A percentile compares a stretch with the other conserved stretches of the same genome.
phyloP scores from a whole-genome alignment of 2,888 invertebrate species.

The Herminia tarsipennalis region DNA sequence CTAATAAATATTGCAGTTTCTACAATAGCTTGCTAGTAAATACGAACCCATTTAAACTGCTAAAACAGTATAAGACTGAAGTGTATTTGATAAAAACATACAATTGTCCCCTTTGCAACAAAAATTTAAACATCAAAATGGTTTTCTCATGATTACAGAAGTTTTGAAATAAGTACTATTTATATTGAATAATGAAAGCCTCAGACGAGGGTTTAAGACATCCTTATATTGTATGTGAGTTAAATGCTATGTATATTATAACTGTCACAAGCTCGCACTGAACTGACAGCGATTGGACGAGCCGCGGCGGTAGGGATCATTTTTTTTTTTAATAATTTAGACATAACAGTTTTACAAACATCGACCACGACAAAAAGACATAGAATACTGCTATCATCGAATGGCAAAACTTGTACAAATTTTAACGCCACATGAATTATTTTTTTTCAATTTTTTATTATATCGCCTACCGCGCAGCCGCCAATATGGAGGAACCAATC shows the following conservation, averaged over 20 bases:
- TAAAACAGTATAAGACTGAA: not conserved
- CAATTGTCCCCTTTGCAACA: slow-evolving; percentile 80
- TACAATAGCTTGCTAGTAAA: too few species aligned
- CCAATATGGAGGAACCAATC: slow-evolving; percentile 50
- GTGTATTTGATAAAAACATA: slow-evolving; percentile 32
- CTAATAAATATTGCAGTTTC: too few species aligned
- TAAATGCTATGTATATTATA: slow-evolving; percentile 64
- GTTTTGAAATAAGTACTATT: slow-evolving; percentile 80
- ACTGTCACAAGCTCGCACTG: slow-evolving; percentile 62
- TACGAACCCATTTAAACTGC: too few species aligned
- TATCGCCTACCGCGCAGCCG: slow-evolving; percentile 50
- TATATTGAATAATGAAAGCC: slow-evolving; percentile 79
- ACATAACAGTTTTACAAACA: slow-evolving; percentile 48
- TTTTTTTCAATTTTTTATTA: slow-evolving; percentile 41
- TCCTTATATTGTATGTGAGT: slow-evolving; percentile 66
- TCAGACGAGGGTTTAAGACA: slow-evolving; percentile 65
- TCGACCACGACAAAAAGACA: slow-evolving; percentile 48
- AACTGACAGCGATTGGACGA: slow-evolving; percentile 52
- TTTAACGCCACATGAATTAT: slow-evolving; percentile 37
- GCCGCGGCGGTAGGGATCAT: slow-evolving; percentile 44
- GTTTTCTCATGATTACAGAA: slow-evolving; percentile 77
- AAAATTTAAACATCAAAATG: slow-evolving; percentile 78
- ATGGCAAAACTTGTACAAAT: slow-evolving; percentile 39
- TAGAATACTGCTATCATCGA: slow-evolving; percentile 48
- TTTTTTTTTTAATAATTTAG: slow-evolving; percentile 33